Evolutionary conservation across 2,797 vertebrate species (phyloP), one percentile per base, ranked within the genome.

Genomic region (Leptoclinus maculatus): DNA sequence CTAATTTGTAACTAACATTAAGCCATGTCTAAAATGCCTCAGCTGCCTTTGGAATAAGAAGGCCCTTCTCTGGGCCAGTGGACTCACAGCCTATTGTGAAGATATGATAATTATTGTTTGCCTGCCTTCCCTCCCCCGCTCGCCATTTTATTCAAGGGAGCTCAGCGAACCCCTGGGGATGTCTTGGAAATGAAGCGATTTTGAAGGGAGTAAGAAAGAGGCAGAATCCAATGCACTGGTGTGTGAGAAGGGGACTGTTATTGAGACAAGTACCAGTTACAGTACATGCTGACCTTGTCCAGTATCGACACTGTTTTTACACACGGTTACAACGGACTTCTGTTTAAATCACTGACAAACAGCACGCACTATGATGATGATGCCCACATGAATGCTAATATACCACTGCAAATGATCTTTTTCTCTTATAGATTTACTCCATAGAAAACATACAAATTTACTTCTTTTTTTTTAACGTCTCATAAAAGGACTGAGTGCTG

Each of bases 81-180:
- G 87, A 91, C 90, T 93, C 85, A 87, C 83, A 91, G 89, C 86
- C 93, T 90, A 94, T 95, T 96, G 94, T 95, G 93, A 92, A 93
- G 94, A 95, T 95, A 95, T 95, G 95, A 94, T 95, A 94, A 95
- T 95, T 95, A 94, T 94, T 93, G 94, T 95, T 95, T 95, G 92
- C 90, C 82, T 91, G 85, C 90, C 83, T 88, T 84, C 92, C 93
- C 90, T 89, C 93, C 94, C 93, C 94, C 91, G 79, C 90, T 92
- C 86, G 65, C 80, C 87, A 85, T 92, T 91, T 94, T 93, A 94
- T 94, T 93, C 91, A 89, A 88, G 89, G 83, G 84, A 92, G 92
- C 88, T 91, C 84, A 89, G 88, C 85, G 89, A 27, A 91, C 85
- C 85, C 93, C 90, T 69, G 90, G 92, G 92, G 93, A 94, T 79